Percentiles rank a stretch among this genome's conserved stretches.
phyloP scores from a whole-genome alignment of 2,797 vertebrate genomes.

The Enteromius anoplus region DNA sequence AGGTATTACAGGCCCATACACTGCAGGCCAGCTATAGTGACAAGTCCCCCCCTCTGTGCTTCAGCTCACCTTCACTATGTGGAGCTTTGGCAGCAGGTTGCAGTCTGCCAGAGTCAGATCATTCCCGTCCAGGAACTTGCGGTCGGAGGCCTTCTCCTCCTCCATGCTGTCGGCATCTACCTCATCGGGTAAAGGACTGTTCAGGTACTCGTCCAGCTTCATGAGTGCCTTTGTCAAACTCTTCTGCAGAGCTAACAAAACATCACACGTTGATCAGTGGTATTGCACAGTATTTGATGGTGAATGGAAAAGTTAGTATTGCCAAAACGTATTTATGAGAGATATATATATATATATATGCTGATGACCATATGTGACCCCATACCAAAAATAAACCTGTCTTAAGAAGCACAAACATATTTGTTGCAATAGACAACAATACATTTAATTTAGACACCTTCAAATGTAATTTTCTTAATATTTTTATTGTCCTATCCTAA shows the following conservation, averaged over 20 bases:
- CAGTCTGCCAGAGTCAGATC: slow-evolving; percentile 95
- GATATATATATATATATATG: not conserved
- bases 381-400: no score
- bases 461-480: not conserved
- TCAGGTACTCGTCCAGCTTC: slow-evolving; percentile 93
- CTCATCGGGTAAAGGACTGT: slow-evolving; percentile 87
- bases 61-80: slow-evolving; percentile 91
- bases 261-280: not conserved
- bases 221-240: slow-evolving; percentile 86
- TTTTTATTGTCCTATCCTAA: no score
- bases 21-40: not conserved
- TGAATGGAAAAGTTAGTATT: not conserved
- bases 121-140: slow-evolving; percentile 91
- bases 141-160: slow-evolving; percentile 83
- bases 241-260: slow-evolving; percentile 83
- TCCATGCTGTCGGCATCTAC: slow-evolving; percentile 85
- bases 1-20: not conserved
- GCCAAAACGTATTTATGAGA: not conserved
- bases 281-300: not conserved
- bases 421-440: no score
- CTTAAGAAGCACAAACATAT: no score
- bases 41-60: not conserved
- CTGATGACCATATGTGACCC: no score
- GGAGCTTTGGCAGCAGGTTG: slow-evolving; percentile 97
- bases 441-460: no score